Evolutionary conservation across 2,797 vertebrate species (phyloP), one percentile per base, ranked within the genome.

Genomic region (Enoplosus armatus): DNA sequence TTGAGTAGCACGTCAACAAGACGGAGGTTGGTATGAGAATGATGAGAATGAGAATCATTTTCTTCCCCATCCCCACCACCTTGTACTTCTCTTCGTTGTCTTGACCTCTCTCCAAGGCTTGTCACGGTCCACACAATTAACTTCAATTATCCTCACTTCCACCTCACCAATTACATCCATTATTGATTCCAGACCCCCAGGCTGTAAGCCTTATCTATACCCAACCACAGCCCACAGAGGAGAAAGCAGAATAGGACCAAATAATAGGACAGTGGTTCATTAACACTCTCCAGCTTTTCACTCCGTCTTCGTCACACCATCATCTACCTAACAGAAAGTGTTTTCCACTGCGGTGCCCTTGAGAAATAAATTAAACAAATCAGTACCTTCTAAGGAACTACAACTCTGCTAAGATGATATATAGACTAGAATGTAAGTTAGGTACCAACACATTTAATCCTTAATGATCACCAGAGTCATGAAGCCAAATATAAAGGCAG

Each of bases 121-220:
- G 79, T 56, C 76, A 89, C 77, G n/a, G 82, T 84, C 83, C 82
- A 91, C 79, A 93, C 92, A 93, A 95, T 94, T 94, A 94, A 79
- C 87, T 93, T 92, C 90, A 95, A 94, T 94, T 95, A 95, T 94
- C 91, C 88, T 91, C 93, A 94, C 92, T 95, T 94, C 90, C 91
- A 92, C 87, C 88, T 93, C 90, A 93, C 92, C 93, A 94, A 93
- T 95, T 93, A 94, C 77, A 89, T 83, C 67, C 78, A 77, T 87
- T 95, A 95, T 95, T 94, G 94, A 95, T 94, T 92, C 79, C 77
- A 81, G 83, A 80, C 81, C 87, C 88, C 73, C 58, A 58, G 87
- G 86, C 89, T 77, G 64, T 61, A 75, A 76, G 78, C 73, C 84
- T 92, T 93, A 93, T 94, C 93, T 92, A 72, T 87, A 84, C 71